Conservation (phyloP, 1,140 invertebrate species). For the Drosophila jambulina region DNA sequence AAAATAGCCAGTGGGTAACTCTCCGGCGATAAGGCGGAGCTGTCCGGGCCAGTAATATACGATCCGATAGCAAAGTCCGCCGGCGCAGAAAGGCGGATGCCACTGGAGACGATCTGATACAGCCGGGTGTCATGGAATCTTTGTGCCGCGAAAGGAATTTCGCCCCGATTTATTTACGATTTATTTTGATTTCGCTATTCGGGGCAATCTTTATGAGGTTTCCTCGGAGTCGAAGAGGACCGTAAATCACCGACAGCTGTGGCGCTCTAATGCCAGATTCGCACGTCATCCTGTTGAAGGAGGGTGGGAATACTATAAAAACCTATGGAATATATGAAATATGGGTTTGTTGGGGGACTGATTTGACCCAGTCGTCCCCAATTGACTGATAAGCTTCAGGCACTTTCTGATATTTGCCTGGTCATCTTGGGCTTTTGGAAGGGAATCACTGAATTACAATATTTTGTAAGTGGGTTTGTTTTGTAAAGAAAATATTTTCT, state of each 20-base stretch:
- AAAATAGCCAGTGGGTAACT: conserved; percentile 12
- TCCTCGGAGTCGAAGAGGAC: conserved; percentile 17
- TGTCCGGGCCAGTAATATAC: conserved; percentile 62
- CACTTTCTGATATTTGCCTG: not conserved
- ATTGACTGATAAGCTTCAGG: conserved; percentile 37
- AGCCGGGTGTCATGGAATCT: conserved; percentile 58
- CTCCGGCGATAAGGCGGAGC: conserved; percentile 51
- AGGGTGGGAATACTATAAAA: not conserved
- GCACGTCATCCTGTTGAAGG: conserved; percentile 19
- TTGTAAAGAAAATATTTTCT: not conserved
- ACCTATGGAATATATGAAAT: not conserved
- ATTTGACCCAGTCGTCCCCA: conserved; percentile 25
- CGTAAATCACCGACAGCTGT: conserved; percentile 55
- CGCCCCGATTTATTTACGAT: conserved; percentile 77
- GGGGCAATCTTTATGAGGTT: conserved; percentile 68
- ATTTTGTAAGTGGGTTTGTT: not conserved
- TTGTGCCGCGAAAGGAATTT: conserved; percentile 19
- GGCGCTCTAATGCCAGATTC: conserved; percentile 25
- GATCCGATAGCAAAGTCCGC: conserved; percentile 71
- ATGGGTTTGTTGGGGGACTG: not conserved
- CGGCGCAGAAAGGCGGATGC: conserved; percentile 34
- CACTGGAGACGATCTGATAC: conserved; percentile 44
- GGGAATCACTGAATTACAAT: not conserved
- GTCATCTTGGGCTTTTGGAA: conserved; percentile 6
- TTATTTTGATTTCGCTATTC: conserved; percentile 71